Conservation (phyloP, 2,888 invertebrate genomes). For the Liopterus haemorrhoidalis region DNA sequence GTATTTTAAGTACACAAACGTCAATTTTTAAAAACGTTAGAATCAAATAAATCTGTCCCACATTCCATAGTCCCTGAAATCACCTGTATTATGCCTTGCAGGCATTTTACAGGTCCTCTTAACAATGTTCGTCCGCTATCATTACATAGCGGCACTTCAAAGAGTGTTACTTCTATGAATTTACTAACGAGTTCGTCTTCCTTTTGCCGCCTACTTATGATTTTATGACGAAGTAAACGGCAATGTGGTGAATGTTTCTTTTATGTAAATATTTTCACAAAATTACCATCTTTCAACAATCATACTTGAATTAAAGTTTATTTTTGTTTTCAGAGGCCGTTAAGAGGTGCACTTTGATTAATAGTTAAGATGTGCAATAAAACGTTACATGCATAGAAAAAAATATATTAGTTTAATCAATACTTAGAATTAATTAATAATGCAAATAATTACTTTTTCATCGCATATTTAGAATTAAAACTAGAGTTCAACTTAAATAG, state of each 20-base stretch:
- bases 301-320: conserved; percentile 17
- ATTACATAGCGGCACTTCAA: not conserved
- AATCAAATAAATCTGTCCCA: conserved; percentile 14
- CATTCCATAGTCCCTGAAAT: conserved; percentile 15
- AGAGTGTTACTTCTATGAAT: not conserved
- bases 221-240: not conserved
- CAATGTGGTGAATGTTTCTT: conserved; percentile 17
- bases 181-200: not conserved
- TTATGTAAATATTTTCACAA: conserved; percentile 18
- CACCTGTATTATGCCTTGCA: conserved; percentile 9
- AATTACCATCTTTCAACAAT: conserved; percentile 21
- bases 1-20: no score
- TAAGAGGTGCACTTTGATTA: no score
- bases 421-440: no score
- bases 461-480: no score
- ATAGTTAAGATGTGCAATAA: no score
- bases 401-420: no score
- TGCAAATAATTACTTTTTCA: no score
- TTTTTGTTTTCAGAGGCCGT: conserved; percentile 17
- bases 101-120: conserved; percentile 17
- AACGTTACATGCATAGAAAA: no score
- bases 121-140: conserved; percentile 1
- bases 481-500: no score
- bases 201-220: conserved; percentile 9
- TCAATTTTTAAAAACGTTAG: conserved; percentile 1